Evolutionary conservation across 1,140 invertebrate species (phyloP), one percentile per base, ranked within the genome.

Genomic region (Cyrtorhinus lividipennis): DNA sequence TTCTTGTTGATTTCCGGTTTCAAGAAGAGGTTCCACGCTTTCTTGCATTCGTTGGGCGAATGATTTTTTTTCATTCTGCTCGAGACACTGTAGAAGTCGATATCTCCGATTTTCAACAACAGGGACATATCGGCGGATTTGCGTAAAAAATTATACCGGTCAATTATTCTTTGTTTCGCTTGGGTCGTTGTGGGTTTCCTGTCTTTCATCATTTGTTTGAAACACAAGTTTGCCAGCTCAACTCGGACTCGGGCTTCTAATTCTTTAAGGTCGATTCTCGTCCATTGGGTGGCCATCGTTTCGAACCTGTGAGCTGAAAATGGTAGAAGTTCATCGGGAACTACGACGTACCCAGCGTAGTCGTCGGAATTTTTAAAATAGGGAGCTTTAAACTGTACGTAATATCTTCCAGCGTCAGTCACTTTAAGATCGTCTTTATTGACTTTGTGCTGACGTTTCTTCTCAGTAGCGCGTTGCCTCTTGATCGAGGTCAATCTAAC

Each of bases 21-120:
- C 59, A 86, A 68, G 68, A 80, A 85, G 18, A 81, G 73, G 61
- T 80, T 78, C 86, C 86, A 88, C 69, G 85, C 78, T 0, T 77
- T 76, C 48, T 75, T 68, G 68, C 80, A 83, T 68, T 80, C 81
- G 1, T 73, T 70, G 0, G 76, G 68, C 0, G 74, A 75, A 66
- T 80, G 80, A 12, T 53, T 53, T 20, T 53, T 53, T 20, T 22
- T 53, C 48, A 53, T 13, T 8, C 20, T 8, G 48, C 48, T 53
- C 18, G 48, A 8, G 10, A 53, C 20, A 20, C 5, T 8, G 20
- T 20, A 53, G 10, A 10, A 53, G 48, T 53, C 48, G 48, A 53
- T 22, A 15, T 12, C 10, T 5, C 20, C 48, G 18, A 53, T 22
- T 38, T 8, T 8, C 5, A 15, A 8, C 3, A 10, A 10, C 20